Evolutionary conservation across 2,113 vertebrate species (phyloP), one percentile per base, ranked within the genome.

Genomic region (Dunckerocampus dactyliophorus): DNA sequence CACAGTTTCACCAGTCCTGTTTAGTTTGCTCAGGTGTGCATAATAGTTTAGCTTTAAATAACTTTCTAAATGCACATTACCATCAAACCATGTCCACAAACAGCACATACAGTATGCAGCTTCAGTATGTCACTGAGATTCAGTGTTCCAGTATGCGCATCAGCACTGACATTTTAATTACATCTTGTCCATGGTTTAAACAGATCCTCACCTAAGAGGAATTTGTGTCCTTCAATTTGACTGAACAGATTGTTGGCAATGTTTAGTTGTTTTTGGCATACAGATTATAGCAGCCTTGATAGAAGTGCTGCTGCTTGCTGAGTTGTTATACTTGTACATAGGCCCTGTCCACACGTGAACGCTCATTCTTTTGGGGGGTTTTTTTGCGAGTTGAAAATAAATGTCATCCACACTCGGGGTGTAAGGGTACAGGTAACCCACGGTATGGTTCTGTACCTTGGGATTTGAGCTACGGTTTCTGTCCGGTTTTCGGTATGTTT

Each of bases 251-350:
- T 79, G 60, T 78, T 73, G 52, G 28, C 39, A 34, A 24, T 75
- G 67, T 75, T 72, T 71, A 34, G 53, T 14, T 56, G 59, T 54
- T 82, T 79, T 70, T 60, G 67, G 64, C 53, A 62, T 65, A 31
- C 50, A 65, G 65, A 54, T 61, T 75, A 67, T 72, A 51, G 21
- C 64, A 80, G 39, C 67, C 76, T 87, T 86, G 49, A 75, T 52
- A 47, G 6, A 75, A 60, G 34, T 46, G 52, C 56, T 55, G 63
- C 62, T 75, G 67, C 31, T 12, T n/a, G 71, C 71, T 67, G 45
- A 58, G 24, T 47, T 74, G 82, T 67, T n/a, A n/a, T n/a, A n/a
- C n/a, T n/a, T n/a, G n/a, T n/a, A n/a, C n/a, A n/a, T n/a, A n/a
- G n/a, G n/a, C n/a, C n/a, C n/a, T n/a, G n/a, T 58, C 7, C 22